Conservation (phyloP, 2,888 invertebrate genomes). For the Phytoseiulus persimilis region DNA sequence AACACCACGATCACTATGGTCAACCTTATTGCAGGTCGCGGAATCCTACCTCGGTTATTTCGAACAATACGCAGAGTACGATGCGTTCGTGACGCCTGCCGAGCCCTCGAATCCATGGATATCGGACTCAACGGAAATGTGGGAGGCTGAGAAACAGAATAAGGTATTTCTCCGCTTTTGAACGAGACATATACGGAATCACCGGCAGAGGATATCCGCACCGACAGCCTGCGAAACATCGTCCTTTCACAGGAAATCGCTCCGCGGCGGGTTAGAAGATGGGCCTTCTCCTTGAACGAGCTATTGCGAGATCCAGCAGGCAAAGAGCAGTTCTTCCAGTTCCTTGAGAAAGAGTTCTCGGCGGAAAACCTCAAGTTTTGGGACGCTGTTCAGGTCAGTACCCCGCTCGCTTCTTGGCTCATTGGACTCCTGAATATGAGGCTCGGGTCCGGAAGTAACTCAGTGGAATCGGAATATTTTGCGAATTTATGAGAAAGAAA, state of each 20-base stretch:
- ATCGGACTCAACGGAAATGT: slow-evolving; percentile 85
- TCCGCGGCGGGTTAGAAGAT: slow-evolving; percentile 80
- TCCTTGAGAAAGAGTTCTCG: slow-evolving; percentile 95
- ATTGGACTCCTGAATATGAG: too few species aligned
- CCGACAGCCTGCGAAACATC: background rate
- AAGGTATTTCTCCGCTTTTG: slow-evolving; percentile 47
- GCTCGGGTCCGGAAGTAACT: too few species aligned
- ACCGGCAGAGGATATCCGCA: too few species aligned
- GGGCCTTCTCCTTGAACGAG: slow-evolving; percentile 94
- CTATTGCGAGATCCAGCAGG: slow-evolving; percentile 88
- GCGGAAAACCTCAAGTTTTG: slow-evolving; percentile 98
- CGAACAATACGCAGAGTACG: slow-evolving; percentile 93
- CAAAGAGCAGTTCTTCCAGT: slow-evolving; percentile 86
- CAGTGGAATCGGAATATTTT: background rate
- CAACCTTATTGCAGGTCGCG: slow-evolving; percentile 56
- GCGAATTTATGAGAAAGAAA: background rate
- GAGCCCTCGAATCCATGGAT: slow-evolving; percentile 97
- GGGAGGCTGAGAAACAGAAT: slow-evolving; percentile 92
- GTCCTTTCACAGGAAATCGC: slow-evolving; percentile 56
- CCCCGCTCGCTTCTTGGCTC: too few species aligned
- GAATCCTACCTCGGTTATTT: slow-evolving; percentile 83
- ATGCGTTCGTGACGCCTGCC: slow-evolving; percentile 81
- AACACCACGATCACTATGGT: too few species aligned
- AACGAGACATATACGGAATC: background rate
- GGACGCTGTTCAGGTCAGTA: slow-evolving; percentile 76